Percentiles rank a stretch among this genome's conserved stretches.
Evolutionary conservation across 2,113 vertebrate genomes (phyloP).

Genomic region (Peromyscus polionotus): DNA sequence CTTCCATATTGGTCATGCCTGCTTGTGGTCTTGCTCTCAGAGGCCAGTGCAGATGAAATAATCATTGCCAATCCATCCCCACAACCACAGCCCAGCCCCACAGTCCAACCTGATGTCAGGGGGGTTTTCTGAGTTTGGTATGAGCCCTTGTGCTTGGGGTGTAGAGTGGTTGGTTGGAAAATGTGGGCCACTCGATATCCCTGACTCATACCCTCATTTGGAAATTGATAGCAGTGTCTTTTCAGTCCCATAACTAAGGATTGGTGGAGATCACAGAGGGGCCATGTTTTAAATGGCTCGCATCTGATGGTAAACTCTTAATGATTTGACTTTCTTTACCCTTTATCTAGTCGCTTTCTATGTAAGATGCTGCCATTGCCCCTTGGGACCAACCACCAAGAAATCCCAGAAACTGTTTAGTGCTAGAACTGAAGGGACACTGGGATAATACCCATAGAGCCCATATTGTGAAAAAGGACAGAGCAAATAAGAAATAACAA

Average conservation of each 20-base stretch:
- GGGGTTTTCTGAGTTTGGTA: accelerated
- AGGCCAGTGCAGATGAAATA: neutral
- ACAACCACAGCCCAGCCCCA: accelerated
- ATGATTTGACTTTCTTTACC: neutral
- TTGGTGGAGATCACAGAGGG: neutral
- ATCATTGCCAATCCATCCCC: too few relatives aligned
- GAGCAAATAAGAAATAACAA: neutral
- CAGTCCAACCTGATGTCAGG: neutral
- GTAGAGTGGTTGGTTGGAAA: neutral
- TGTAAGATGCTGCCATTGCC: neutral
- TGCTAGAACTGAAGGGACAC: neutral
- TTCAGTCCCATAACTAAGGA: neutral
- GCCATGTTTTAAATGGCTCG: neutral
- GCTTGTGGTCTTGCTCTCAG: neutral
- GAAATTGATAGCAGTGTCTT: neutral
- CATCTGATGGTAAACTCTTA: neutral
- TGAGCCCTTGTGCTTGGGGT: accelerated
- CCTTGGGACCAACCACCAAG: neutral
- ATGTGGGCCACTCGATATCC: neutral
- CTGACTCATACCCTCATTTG: neutral
- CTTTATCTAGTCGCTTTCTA: neutral
- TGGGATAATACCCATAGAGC: neutral
- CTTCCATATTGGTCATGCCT: neutral
- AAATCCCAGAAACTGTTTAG: neutral
- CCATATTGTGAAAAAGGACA: constrained; percentile 20